phyloP scores from a whole-genome alignment of 92 coral and sea anemone species.

The Pocillopora meandrina region DNA sequence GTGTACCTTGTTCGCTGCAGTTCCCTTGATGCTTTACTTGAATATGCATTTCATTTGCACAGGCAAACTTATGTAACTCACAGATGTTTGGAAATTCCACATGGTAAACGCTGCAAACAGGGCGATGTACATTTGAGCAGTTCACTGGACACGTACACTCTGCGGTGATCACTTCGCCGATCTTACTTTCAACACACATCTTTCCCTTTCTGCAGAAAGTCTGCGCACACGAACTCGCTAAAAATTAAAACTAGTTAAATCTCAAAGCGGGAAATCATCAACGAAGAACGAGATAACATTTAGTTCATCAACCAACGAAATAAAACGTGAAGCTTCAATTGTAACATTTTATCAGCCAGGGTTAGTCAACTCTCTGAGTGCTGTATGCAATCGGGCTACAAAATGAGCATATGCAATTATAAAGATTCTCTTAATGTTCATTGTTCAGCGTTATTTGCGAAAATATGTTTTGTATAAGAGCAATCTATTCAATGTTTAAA shows the following conservation, averaged over 20 bases:
- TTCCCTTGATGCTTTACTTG: conserved; percentile 32
- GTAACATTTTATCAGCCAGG: too few relatives aligned
- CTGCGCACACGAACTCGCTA: neutral
- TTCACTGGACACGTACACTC: conserved; percentile 43
- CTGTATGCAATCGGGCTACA: too few relatives aligned
- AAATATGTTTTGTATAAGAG: too few relatives aligned
- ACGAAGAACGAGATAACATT: too few relatives aligned
- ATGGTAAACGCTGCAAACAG: conserved; percentile 37
- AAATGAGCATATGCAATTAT: too few relatives aligned
- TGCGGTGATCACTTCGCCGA: neutral
- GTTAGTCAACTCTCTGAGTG: too few relatives aligned
- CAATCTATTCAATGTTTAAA: too few relatives aligned
- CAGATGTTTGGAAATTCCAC: conserved; percentile 42
- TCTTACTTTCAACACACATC: conserved; percentile 16
- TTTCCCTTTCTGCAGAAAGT: neutral
- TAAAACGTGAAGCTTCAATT: too few relatives aligned
- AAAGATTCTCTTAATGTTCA: too few relatives aligned
- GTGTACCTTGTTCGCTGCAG: conserved; percentile 13
- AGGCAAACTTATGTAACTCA: conserved; percentile 51
- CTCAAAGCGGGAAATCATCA: too few relatives aligned
- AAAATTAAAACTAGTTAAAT: neutral
- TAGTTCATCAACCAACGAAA: too few relatives aligned
- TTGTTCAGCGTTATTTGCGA: too few relatives aligned
- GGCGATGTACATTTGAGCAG: conserved; percentile 18
- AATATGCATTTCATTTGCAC: conserved; percentile 33